Evolutionary conservation across 2,888 invertebrate species (phyloP), one percentile per base, ranked within the genome.

Genomic region (Caradrina kadenii): DNA sequence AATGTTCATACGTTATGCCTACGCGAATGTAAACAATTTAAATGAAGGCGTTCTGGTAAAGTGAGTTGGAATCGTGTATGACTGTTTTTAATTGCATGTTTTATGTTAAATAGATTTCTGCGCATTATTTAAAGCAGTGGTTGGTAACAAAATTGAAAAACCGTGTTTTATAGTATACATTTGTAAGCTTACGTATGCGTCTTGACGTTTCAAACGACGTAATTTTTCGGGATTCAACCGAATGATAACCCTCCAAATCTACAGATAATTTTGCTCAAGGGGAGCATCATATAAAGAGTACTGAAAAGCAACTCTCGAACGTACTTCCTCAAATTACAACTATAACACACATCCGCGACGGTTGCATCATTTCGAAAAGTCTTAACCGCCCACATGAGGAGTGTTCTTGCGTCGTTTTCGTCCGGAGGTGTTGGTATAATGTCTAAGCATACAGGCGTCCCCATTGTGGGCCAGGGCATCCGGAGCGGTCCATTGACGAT

Each of bases 401-500:
- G 21, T 63, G 53, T 49, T 62, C 70, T 70, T 78, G 72, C 59
- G 73, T 48, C 81, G 66, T 84, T 83, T 70, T 68, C 56, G 60
- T 69, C 42, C 39, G 65, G 64, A 74, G 64, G 83, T 78, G 75
- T 69, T 77, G 80, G 83, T 83, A 84, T 80, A 84, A 85, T 87
- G 83, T 84, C 79, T 84, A 79, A 85, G 85, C 83, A 83, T 83
- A 80, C 80, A 81, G 78, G 69, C 81, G 77, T 81, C 77, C 77
- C 84, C 85, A 91, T 93, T 93, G 92, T 92, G 86, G 84, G 83
- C 78, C 82, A 79, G 78, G 84, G 90, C 91, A 93, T 94, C 94
- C 94, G 94, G 93, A 91, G 92, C 77, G 88, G 79, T 82, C 90
- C 86, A 93, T 95, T 95, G 89, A 95, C 86, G 83, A 86, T 92